Percentiles rank a stretch among this genome's conserved stretches.
phyloP scores from a whole-genome alignment of 2,113 vertebrate genomes.

The Fregata magnificens region DNA sequence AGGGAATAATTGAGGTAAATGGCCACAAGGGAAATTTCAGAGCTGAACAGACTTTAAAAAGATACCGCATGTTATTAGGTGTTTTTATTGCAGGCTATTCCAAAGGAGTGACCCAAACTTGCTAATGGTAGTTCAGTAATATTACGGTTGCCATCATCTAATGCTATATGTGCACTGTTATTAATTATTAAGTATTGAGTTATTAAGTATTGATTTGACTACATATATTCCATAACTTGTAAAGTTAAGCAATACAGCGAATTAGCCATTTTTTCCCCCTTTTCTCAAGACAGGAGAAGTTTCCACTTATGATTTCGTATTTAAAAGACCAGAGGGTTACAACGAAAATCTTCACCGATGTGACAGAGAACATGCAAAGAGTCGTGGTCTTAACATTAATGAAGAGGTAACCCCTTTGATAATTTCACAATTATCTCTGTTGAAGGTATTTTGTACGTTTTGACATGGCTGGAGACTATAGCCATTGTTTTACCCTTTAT shows the following conservation, averaged over 20 bases:
- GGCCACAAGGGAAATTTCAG: neutral
- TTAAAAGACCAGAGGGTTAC: conserved; percentile 56
- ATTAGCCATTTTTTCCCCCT: neutral
- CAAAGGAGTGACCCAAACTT: neutral
- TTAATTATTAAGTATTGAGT: neutral
- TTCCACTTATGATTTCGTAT: conserved; percentile 73
- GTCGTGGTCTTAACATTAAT: conserved; percentile 61
- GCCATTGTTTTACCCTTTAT: neutral
- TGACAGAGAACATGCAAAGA: conserved; percentile 70
- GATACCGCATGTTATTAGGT: accelerated
- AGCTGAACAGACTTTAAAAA: neutral
- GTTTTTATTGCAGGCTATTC: neutral
- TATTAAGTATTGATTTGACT: neutral
- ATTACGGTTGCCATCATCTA: neutral
- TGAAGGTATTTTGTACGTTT: neutral
- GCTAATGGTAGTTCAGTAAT: neutral
- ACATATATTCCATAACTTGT: neutral
- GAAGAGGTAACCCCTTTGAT: conserved; percentile 67
- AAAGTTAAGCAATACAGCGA: neutral
- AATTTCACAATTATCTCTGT: neutral
- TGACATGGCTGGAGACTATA: neutral
- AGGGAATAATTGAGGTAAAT: neutral
- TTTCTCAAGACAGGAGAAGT: conserved; percentile 64
- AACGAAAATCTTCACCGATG: conserved; percentile 64
- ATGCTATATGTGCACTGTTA: neutral